Percentiles rank a stretch among this genome's conserved stretches.
Evolutionary conservation across 2,113 vertebrate genomes (phyloP).

Genomic region (Coptodon rendalli): DNA sequence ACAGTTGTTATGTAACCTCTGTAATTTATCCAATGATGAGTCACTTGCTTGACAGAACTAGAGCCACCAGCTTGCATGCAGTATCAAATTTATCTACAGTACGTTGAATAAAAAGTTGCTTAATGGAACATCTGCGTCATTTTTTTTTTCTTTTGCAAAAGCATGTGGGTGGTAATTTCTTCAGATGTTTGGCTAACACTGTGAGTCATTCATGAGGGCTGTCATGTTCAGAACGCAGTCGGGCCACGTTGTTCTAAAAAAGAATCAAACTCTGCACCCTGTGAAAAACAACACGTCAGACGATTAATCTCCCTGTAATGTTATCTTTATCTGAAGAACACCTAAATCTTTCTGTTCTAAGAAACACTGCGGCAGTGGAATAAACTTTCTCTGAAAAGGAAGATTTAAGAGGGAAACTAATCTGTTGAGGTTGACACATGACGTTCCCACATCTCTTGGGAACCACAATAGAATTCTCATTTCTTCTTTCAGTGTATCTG

Average conservation of each 20-base stretch:
- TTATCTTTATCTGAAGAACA: not conserved
- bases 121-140: slow-evolving; percentile 27
- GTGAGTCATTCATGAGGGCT: slow-evolving; percentile 15
- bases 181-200: slow-evolving; percentile 9
- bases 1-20: slow-evolving; percentile 45
- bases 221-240: not conserved
- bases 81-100: not conserved
- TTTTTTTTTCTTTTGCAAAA: not conserved
- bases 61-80: not conserved
- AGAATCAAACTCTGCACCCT: not conserved
- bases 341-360: not conserved
- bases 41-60: slow-evolving; percentile 33
- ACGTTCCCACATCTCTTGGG: not conserved
- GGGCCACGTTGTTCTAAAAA: not conserved
- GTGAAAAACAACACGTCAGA: not conserved
- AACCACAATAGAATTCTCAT: not conserved
- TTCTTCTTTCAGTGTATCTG: not conserved
- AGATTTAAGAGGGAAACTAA: not conserved
- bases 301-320: not conserved
- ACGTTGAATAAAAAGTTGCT: slow-evolving; percentile 2
- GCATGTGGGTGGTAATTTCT: slow-evolving; percentile 33
- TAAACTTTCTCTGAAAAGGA: not conserved
- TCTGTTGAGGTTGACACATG: not conserved
- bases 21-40: slow-evolving; percentile 38
- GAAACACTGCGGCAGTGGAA: not conserved